A percentile compares a stretch with the other conserved stretches of the same genome.
phyloP scores from a whole-genome alignment of 2,888 invertebrate genomes.

The Graphium colonna region DNA sequence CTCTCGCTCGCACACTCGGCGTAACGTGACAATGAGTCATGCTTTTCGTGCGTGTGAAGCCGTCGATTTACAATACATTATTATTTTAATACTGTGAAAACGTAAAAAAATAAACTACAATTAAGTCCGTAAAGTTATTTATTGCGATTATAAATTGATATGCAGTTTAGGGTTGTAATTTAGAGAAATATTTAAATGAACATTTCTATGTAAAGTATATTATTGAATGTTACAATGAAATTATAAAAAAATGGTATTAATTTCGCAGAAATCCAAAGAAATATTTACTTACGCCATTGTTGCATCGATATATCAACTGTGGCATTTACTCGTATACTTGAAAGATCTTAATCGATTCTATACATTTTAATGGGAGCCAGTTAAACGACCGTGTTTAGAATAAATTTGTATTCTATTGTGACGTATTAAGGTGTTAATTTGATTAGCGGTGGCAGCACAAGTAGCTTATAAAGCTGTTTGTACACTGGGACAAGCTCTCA shows the following conservation, averaged over 20 bases:
- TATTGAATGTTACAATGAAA: conserved; percentile 3
- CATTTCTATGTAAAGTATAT: no score
- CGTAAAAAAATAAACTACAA: no score
- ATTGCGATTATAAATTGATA: no score
- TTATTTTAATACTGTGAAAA: no score
- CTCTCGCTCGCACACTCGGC: no score
- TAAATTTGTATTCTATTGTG: conserved; percentile 26
- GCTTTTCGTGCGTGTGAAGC: no score
- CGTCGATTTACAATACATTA: no score
- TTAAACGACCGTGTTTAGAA: conserved; percentile 21
- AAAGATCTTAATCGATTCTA: conserved; percentile 48
- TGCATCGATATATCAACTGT: conserved; percentile 50
- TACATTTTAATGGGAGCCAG: conserved; percentile 47
- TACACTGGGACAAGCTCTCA: background rate
- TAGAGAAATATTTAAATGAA: conserved; percentile 22
- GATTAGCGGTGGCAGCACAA: conserved; percentile 14
- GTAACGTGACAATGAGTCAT: no score
- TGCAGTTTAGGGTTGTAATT: no score
- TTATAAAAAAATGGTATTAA: background rate
- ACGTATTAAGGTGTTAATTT: conserved; percentile 28
- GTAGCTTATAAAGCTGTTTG: background rate
- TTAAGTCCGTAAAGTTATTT: no score
- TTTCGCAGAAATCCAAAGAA: background rate
- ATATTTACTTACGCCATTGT: background rate
- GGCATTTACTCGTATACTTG: conserved; percentile 50